Conservation (phyloP, 2,888 invertebrate species). For the Patella ulyssiponensis region DNA sequence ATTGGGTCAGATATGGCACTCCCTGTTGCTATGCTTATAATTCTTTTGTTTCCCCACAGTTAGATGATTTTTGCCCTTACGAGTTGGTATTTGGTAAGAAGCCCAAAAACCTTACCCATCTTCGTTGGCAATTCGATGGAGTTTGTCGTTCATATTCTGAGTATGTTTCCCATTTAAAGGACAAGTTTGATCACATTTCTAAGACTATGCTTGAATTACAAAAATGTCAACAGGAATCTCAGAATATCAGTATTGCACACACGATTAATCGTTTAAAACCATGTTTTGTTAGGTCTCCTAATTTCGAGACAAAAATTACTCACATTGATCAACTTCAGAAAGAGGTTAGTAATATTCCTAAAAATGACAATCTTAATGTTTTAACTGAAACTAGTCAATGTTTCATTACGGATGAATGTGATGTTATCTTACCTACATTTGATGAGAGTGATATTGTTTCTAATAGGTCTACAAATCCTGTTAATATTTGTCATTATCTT, state of each 20-base stretch:
- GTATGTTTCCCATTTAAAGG: not conserved
- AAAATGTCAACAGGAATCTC: not conserved
- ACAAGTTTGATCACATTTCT: slow-evolving; percentile 3
- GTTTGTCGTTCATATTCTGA: not conserved
- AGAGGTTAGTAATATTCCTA: not conserved
- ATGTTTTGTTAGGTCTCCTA: not conserved
- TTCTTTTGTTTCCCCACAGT: not conserved
- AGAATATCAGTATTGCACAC: slow-evolving; percentile 6
- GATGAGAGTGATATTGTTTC: slow-evolving; percentile 1
- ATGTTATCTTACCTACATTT: not conserved
- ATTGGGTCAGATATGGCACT: not conserved
- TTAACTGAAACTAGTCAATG: not conserved
- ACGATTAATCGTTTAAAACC: not conserved
- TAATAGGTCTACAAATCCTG: not conserved
- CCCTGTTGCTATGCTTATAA: slow-evolving; percentile 1
- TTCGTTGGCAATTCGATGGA: not conserved
- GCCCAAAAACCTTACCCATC: not conserved
- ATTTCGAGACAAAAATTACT: not conserved
- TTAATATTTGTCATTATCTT: not conserved
- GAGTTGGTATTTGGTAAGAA: not conserved
- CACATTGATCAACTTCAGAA: not conserved
- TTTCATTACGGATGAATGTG: not conserved
- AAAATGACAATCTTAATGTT: too few relatives aligned
- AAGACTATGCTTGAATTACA: not conserved
- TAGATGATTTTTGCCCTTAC: not conserved